Evolutionary conservation across 2,888 invertebrate genomes (phyloP).

Genomic region (Teleiodes luculella): DNA sequence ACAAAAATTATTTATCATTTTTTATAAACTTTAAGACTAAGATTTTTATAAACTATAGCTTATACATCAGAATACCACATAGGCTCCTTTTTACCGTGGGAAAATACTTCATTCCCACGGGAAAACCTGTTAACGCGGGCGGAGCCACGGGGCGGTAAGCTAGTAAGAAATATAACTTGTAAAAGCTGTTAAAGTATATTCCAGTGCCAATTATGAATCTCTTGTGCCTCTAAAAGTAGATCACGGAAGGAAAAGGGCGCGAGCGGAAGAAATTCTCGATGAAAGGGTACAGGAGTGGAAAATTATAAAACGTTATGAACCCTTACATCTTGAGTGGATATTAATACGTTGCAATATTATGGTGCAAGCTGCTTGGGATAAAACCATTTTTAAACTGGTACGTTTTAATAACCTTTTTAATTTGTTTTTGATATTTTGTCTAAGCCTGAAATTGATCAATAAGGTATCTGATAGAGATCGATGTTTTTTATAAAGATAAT

Average conservation of each 20-base stretch:
- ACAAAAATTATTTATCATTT: too few species aligned
- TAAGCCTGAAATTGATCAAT: too few species aligned
- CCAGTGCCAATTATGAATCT: conserved; percentile 68
- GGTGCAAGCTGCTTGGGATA: not conserved
- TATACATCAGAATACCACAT: too few species aligned
- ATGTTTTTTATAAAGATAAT: too few species aligned
- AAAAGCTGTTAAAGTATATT: conserved; percentile 59
- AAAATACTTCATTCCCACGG: too few species aligned
- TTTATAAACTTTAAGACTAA: too few species aligned
- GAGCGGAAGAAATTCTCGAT: conserved; percentile 70
- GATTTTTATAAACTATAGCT: not conserved
- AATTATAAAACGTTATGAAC: conserved; percentile 63
- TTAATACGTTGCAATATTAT: conserved; percentile 29
- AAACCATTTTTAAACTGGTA: not conserved
- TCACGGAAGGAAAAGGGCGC: conserved; percentile 65
- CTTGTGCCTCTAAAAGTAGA: conserved; percentile 70
- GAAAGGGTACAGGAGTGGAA: conserved; percentile 65
- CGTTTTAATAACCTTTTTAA: too few species aligned
- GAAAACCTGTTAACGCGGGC: too few species aligned
- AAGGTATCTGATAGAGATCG: too few species aligned
- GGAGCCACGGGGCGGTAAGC: too few species aligned
- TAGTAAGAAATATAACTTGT: conserved; percentile 36
- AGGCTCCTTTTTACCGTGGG: too few species aligned
- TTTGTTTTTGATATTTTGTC: too few species aligned
- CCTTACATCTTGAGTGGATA: conserved; percentile 52